A percentile compares a stretch with the other conserved stretches of the same genome.
Evolutionary conservation across 2,113 vertebrate species (phyloP).

Genomic region (Odontophorus gujanensis): DNA sequence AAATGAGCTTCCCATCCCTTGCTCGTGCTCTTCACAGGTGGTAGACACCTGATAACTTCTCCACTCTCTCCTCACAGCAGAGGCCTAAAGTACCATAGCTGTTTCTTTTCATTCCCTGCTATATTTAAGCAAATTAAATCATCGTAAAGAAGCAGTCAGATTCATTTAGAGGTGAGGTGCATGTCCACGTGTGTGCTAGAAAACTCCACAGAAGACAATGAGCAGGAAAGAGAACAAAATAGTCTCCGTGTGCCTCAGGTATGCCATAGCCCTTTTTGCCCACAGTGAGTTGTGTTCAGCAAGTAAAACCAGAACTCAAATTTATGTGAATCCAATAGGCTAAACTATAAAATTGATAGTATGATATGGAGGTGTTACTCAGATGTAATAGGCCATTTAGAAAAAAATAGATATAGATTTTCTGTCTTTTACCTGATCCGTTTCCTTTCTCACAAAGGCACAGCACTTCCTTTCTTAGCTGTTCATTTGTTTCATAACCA

Average conservation of each 20-base stretch:
- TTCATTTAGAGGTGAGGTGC: neutral
- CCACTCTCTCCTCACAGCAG: neutral
- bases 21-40: fast-evolving
- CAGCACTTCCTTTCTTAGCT: too few species aligned
- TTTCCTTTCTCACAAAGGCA: slow-evolving; percentile 50
- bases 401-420: slow-evolving; percentile 68
- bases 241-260: neutral
- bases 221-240: neutral
- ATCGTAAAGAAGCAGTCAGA: neutral
- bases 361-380: slow-evolving; percentile 30
- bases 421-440: slow-evolving; percentile 62
- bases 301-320: slow-evolving; percentile 13
- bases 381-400: slow-evolving; percentile 59
- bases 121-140: neutral
- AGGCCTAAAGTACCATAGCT: neutral
- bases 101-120: neutral
- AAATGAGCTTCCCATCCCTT: neutral
- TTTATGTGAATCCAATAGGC: slow-evolving; percentile 17
- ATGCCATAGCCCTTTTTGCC: neutral
- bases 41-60: neutral
- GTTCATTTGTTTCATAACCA: neutral
- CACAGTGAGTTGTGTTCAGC: neutral
- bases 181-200: neutral
- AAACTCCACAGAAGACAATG: neutral
- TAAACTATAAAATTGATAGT: slow-evolving; percentile 30